Percentiles rank a stretch among this genome's conserved stretches.
phyloP scores from a whole-genome alignment of 2,113 vertebrate species.

The Phylloscopus trochilus region DNA sequence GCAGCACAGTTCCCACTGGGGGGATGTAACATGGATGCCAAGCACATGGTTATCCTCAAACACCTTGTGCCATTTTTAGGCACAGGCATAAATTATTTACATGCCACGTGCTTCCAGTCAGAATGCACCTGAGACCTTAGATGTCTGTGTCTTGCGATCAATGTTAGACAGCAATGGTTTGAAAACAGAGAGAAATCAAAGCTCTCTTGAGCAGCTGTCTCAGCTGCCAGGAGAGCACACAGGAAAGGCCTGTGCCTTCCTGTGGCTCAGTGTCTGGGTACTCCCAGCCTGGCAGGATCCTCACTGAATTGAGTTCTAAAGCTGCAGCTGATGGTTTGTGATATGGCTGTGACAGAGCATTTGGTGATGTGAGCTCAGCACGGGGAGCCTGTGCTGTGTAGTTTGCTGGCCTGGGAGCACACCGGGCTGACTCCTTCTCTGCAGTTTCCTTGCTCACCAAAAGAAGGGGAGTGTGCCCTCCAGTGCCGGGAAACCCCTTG shows the following conservation, averaged over 20 bases:
- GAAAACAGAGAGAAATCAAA: constrained; percentile 21
- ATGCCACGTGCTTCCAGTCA: neutral
- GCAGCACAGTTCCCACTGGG: rapidly evolving
- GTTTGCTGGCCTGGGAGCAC: rapidly evolving
- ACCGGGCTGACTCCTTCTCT: rapidly evolving
- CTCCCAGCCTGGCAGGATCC: neutral
- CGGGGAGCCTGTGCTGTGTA: rapidly evolving
- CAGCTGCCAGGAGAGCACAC: neutral
- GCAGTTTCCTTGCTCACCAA: neutral
- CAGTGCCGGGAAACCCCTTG: rapidly evolving
- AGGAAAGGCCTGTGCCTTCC: neutral
- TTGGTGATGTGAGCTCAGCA: rapidly evolving
- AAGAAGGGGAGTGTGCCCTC: neutral
- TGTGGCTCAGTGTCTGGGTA: neutral
- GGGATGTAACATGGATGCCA: rapidly evolving
- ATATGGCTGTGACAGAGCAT: neutral
- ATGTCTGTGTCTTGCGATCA: neutral
- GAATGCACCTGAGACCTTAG: neutral
- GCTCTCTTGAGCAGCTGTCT: neutral
- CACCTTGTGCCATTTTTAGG: neutral
- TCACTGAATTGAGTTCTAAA: rapidly evolving
- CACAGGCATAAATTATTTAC: neutral
- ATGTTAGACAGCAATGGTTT: neutral
- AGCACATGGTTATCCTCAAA: neutral
- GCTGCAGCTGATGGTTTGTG: neutral